Evolutionary conservation across 2,797 vertebrate genomes (phyloP).

Genomic region (Acropternis orthonyx): DNA sequence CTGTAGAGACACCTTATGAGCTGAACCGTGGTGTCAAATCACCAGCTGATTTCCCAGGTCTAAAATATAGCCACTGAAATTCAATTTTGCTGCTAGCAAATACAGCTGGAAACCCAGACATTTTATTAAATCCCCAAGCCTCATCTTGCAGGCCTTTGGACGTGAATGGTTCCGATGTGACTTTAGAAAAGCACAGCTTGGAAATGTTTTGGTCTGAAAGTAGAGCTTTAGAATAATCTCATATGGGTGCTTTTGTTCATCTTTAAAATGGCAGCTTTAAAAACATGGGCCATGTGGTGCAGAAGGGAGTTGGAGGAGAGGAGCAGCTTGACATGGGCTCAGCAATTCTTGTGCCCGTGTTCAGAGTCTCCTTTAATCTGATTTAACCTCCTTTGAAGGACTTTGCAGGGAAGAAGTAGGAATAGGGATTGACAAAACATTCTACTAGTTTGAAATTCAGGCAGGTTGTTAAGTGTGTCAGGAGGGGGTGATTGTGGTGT

Average conservation of each 20-base stretch:
- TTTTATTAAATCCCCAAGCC: background rate
- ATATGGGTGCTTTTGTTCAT: background rate
- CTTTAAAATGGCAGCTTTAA: background rate
- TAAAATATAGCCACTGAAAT: background rate
- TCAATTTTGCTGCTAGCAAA: background rate
- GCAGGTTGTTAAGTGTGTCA: background rate
- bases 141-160: background rate
- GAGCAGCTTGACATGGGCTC: background rate
- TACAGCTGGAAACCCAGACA: background rate
- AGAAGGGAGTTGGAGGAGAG: background rate
- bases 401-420: background rate
- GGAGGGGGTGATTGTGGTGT: background rate
- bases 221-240: background rate
- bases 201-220: conserved; percentile 4
- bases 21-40: background rate
- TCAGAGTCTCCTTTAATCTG: background rate
- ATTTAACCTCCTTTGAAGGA: background rate
- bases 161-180: rapidly evolving
- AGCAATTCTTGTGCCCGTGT: background rate
- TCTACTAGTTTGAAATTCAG: background rate
- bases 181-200: background rate
- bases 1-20: background rate
- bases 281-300: background rate
- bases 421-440: background rate
- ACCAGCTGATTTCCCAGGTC: background rate